phyloP scores from a whole-genome alignment of 2,797 vertebrate genomes.

The Gambusia yucatana region DNA sequence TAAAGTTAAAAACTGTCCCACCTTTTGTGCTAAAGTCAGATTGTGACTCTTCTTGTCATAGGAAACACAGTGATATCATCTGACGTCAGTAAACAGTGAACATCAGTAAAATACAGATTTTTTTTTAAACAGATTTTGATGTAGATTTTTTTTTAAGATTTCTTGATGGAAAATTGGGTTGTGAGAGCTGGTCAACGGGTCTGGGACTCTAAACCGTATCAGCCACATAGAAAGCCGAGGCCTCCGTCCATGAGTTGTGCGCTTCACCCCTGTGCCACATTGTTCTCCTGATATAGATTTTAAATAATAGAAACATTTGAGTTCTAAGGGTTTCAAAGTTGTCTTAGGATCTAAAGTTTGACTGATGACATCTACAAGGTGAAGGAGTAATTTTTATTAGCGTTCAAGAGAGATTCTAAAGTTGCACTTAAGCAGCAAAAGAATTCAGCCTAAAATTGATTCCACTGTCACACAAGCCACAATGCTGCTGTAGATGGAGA shows the following conservation, averaged over 20 bases:
- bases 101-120: too few relatives aligned
- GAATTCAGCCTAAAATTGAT: not conserved
- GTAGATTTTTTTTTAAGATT: too few relatives aligned
- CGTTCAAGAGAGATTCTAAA: not conserved
- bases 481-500: not conserved
- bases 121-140: not conserved
- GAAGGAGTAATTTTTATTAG: not conserved
- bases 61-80: not conserved
- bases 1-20: not conserved
- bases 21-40: not conserved
- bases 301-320: too few relatives aligned
- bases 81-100: too few relatives aligned
- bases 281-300: too few relatives aligned
- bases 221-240: too few relatives aligned
- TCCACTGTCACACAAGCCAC: not conserved
- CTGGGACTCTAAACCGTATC: too few relatives aligned
- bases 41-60: not conserved
- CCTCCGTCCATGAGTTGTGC: too few relatives aligned
- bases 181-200: too few relatives aligned
- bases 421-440: not conserved
- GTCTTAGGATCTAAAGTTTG: not conserved
- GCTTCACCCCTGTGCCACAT: too few relatives aligned
- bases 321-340: not conserved
- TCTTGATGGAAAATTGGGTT: too few relatives aligned
- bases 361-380: not conserved